Base-by-base conservation (phyloP, 2,797 vertebrate species). In the Notoglanidium macrostoma region DNA sequence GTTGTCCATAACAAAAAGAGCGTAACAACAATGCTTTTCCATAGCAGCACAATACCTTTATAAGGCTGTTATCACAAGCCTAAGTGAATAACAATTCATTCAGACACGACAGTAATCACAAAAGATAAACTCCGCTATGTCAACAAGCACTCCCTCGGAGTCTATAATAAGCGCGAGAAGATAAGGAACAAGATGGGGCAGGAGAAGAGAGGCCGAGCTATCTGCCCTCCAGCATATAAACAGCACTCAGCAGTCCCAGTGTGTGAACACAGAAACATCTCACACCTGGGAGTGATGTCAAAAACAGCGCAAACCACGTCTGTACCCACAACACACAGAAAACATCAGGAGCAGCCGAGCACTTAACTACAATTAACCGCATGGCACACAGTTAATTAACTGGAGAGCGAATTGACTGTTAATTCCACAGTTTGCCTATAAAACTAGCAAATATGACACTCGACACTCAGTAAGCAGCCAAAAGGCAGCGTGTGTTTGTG, bases 141-240 rank as follows among this genome's bases (percentile, higher is more conserved):
- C 80, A 86, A 70, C 44, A 55, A 59, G 74, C n/a, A 44, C 29
- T 35, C 54, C 21, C 12, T 46, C 70, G 1, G n/a, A 23, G 40
- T 83, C 88, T 90, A 89, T 80, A 89, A 86, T 87, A 89, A 89
- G 87, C 57, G 40, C 51, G 57, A 11, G 54, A 61, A 76, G 78
- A 89, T 65, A 70, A 85, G 73, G 77, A 86, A 89, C 91, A 90
- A 89, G 90, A 90, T 40, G 57, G 65, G 85, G 86, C 91, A 90
- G 40, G 86, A 89, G 70, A 59, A 72, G 65, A 88, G 17, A 61
- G 86, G 78, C 81, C 86, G 57, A 83, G 77, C 81, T 90, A 63
- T 86, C 83, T 85, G 87, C 85, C 88, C 68, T 73, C 54, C 32
- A 68, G 70, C 83, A 76, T 80, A 79, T 85, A 80, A 89, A 88